phyloP scores from a whole-genome alignment of 1,140 invertebrate species.

The Mactra quadrangularis region DNA sequence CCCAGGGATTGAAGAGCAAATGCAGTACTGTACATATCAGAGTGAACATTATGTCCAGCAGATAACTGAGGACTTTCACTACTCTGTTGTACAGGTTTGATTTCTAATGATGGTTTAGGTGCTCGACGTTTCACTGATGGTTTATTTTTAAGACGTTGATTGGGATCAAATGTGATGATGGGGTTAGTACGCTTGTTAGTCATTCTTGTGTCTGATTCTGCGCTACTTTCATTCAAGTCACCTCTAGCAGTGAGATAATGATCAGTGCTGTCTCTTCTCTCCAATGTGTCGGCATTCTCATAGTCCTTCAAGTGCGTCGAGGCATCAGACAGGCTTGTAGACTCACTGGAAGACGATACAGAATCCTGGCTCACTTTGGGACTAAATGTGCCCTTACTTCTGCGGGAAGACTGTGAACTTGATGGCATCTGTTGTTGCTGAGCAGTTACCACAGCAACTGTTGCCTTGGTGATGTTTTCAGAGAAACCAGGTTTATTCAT shows the following conservation, averaged over 20 bases:
- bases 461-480: not conserved
- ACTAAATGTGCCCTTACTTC: not conserved
- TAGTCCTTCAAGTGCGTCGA: constrained; percentile 42
- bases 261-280: constrained; percentile 43
- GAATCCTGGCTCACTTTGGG: constrained; percentile 25
- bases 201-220: constrained; percentile 13
- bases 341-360: constrained; percentile 52
- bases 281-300: constrained; percentile 52
- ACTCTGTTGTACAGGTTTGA: not conserved
- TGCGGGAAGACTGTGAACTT: not conserved
- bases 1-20: constrained; percentile 80
- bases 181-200: constrained; percentile 61
- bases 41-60: constrained; percentile 75
- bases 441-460: constrained; percentile 7
- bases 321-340: constrained; percentile 38
- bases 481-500: not conserved
- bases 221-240: constrained; percentile 34
- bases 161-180: constrained; percentile 59
- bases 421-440: too few species aligned
- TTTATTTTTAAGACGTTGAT: constrained; percentile 44
- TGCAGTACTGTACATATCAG: constrained; percentile 80
- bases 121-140: constrained; percentile 30
- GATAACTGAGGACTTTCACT: not conserved
- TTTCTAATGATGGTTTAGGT: constrained; percentile 18
- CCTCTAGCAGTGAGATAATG: constrained; percentile 53